These are phyloP conservation scores for Adelges cooleyi DNA, from an alignment of 1,140 invertebrate species.

Conservation along the genomic window DNA sequence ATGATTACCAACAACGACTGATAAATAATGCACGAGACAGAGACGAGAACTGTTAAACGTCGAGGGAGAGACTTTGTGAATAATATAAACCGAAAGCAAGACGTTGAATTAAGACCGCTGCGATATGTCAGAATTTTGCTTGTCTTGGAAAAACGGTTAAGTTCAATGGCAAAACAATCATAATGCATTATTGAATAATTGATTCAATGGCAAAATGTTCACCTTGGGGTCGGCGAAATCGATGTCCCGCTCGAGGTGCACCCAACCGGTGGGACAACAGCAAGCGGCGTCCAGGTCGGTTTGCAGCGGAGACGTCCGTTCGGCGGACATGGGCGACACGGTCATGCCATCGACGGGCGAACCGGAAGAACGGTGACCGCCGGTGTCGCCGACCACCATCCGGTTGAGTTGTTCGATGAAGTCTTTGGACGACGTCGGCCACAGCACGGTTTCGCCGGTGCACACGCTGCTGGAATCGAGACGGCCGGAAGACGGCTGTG, in stretches of 20 bases:
- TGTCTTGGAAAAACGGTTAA: too few relatives aligned
- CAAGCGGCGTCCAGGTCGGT: constrained; percentile 46
- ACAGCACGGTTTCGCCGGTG: constrained; percentile 47
- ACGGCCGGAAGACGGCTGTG: neutral
- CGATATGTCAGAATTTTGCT: too few relatives aligned
- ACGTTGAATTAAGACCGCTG: too few relatives aligned
- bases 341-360: neutral
- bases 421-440: constrained; percentile 58
- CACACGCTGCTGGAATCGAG: neutral
- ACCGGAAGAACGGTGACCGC: neutral
- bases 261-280: constrained; percentile 61
- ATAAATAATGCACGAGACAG: too few relatives aligned
- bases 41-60: too few relatives aligned
- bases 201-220: constrained; percentile 32
- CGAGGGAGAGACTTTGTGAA: too few relatives aligned
- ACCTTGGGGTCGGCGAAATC: constrained; percentile 70
- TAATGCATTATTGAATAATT: too few relatives aligned
- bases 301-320: neutral
- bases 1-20: too few relatives aligned
- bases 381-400: constrained; percentile 49
- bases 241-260: constrained; percentile 61
- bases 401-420: constrained; percentile 63
- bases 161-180: too few relatives aligned
- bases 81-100: too few relatives aligned
- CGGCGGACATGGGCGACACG: neutral